phyloP scores from a whole-genome alignment of 2,113 vertebrate genomes.

The Otocyon megalotis region DNA sequence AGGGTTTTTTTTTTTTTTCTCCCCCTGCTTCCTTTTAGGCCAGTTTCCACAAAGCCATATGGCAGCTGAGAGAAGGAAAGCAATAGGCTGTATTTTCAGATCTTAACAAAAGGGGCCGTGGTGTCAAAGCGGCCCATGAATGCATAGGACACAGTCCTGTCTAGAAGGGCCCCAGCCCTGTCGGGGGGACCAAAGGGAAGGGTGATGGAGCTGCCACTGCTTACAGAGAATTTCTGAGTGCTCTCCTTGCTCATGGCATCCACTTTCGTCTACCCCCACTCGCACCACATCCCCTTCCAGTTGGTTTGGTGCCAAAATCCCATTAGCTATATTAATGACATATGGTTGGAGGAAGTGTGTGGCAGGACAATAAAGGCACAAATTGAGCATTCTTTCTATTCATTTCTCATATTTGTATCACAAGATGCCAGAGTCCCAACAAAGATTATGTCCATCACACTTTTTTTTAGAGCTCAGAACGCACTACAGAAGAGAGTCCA shows the following conservation, averaged over 20 bases:
- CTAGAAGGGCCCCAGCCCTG: slow-evolving; percentile 85
- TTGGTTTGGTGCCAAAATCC: slow-evolving; percentile 83
- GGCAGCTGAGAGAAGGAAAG: slow-evolving; percentile 92
- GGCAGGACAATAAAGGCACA: slow-evolving; percentile 84
- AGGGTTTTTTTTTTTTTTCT: not conserved
- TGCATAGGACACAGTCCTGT: slow-evolving; percentile 88
- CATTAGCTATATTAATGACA: slow-evolving; percentile 86
- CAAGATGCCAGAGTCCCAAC: slow-evolving; percentile 62
- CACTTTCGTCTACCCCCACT: slow-evolving; percentile 56
- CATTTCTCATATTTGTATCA: slow-evolving; percentile 78
- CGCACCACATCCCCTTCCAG: slow-evolving; percentile 38
- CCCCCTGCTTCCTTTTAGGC: slow-evolving; percentile 84
- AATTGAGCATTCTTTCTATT: slow-evolving; percentile 75
- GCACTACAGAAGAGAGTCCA: accelerated
- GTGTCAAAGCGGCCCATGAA: slow-evolving; percentile 92
- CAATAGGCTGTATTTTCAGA: slow-evolving; percentile 88
- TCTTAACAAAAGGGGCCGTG: slow-evolving; percentile 91
- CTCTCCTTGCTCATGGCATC: slow-evolving; percentile 50
- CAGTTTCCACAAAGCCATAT: slow-evolving; percentile 93
- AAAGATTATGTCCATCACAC: not conserved
- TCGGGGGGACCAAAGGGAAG: slow-evolving; percentile 81
- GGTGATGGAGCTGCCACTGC: slow-evolving; percentile 79
- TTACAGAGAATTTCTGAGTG: slow-evolving; percentile 69
- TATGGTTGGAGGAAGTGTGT: slow-evolving; percentile 81
- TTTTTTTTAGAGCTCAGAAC: not conserved